phyloP scores from a whole-genome alignment of 2,113 vertebrate species.

The Pteronura brasiliensis region DNA sequence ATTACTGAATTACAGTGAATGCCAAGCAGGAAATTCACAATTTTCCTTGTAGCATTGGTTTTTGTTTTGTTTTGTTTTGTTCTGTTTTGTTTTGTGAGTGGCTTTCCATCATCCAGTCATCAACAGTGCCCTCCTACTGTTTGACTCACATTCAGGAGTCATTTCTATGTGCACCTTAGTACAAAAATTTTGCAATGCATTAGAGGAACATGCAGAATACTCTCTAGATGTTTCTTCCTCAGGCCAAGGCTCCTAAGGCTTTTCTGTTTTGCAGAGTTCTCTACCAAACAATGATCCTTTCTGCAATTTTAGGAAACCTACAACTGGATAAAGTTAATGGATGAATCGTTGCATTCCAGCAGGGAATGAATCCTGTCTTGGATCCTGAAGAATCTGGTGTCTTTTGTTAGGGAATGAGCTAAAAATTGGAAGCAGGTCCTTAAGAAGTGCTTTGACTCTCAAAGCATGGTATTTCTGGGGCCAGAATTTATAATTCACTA shows the following conservation, averaged over 20 bases:
- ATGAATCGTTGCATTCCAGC: background rate
- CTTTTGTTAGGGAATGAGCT: slow-evolving; percentile 40
- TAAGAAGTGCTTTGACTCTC: background rate
- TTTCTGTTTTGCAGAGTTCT: slow-evolving; percentile 32
- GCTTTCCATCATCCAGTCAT: slow-evolving; percentile 70
- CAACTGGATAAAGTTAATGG: slow-evolving; percentile 1
- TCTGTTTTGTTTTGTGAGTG: slow-evolving; percentile 32
- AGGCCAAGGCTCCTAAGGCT: background rate
- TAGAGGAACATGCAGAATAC: slow-evolving; percentile 29
- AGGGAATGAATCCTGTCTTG: background rate
- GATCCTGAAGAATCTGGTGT: slow-evolving; percentile 32
- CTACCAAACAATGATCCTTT: background rate
- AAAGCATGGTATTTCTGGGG: background rate
- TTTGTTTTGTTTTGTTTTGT: too few species aligned
- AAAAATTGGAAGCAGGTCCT: slow-evolving; percentile 7
- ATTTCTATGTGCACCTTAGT: slow-evolving; percentile 23
- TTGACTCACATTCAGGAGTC: slow-evolving; percentile 65
- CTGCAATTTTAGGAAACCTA: slow-evolving; percentile 47
- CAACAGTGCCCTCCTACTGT: slow-evolving; percentile 69
- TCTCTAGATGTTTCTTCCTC: slow-evolving; percentile 33
- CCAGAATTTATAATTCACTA: background rate
- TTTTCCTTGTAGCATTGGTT: slow-evolving; percentile 67
- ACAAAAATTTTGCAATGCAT: slow-evolving; percentile 49
- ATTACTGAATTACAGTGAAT: slow-evolving; percentile 53
- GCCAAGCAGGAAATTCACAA: slow-evolving; percentile 66